Base-by-base conservation (phyloP, 1,140 invertebrate species). In the Oedothorax gibbosus region DNA sequence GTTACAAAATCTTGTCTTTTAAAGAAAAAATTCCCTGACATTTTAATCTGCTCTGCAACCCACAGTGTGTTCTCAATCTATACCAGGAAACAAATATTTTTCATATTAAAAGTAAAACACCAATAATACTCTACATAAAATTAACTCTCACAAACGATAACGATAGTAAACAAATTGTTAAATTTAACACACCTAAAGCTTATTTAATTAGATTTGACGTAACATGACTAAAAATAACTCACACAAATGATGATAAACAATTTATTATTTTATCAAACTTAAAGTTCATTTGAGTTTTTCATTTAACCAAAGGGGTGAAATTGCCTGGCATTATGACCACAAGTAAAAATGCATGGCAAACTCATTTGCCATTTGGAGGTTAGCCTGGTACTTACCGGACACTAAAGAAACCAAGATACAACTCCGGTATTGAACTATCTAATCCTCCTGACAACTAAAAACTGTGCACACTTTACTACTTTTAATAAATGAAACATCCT, bases 21-120 rank as follows among this genome's bases (percentile, higher is more conserved):
- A 90, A 92, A 96, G 89, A 92, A 93, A 87, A 90, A 86, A 90
- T 95, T 95, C 35, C 95, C 95, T 15, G 94, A 92, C 85, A 92
- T 89, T 89, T 95, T 95, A 64, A 96, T 93, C 86, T 91, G 91
- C 54, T 89, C 90, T 54, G 94, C 90, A 15, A 93, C 85, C 21
- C 88, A 76, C 14, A 91, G 89, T 72, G 93, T 90, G 92, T 92
- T 94, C 53, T 87, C 85, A 15, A 87, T 56, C 72, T 87, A 49
- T 8, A 81, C 78, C 57, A 57, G 51, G 51, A 21, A 20, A n/a
- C 18, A n/a, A 35, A 69, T 68, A 20, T 49, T 14, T 68, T 7
- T 49, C 14, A 35, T 62, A 62, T n/a, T n/a, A n/a, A 7, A 66
- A 35, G 7, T 18, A 20, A 66, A 18, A n/a, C 18, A 66, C 18